Evolutionary conservation across 2,888 invertebrate species (phyloP), one percentile per base, ranked within the genome.

Genomic region (Drosophila cognata): DNA sequence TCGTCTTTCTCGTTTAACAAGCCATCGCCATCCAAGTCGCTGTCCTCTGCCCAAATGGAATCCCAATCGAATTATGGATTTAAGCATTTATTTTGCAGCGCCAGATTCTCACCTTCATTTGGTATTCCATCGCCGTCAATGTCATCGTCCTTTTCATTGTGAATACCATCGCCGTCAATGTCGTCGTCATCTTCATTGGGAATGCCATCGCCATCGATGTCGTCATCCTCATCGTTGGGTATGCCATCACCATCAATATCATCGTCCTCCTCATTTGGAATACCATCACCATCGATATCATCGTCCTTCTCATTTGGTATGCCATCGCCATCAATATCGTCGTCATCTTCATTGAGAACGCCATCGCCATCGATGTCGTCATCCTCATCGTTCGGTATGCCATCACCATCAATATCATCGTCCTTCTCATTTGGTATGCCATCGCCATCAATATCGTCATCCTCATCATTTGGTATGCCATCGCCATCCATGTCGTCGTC

Each of bases 371-470:
- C 84, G 52, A 83, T 91, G 61, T 92, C 90, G 18, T 89, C 88
- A 59, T 82, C 85, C 35, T 90, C 82, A 21, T 86, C 88, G 59
- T 84, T 84, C 5, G 81, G 86, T 64, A 91, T 87, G n/a, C 91
- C 91, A 78, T 92, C 91, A 53, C 89, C 89, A 61, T 91, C 91
- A 35, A 92, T 83, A 52, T 92, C 92, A 55, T 82, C 80, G 50
- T 91, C 90, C 58, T 92, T 82, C 28, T 87, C 89, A 81, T 82
- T 94, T 84, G 76, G 93, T 94, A 91, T 88, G 48, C 91, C 91
- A 89, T 94, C 95, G 62, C 94, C 93, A 80, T 94, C 91, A 16
- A 92, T 87, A 55, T 92, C 91, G 59, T 89, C 82, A 94, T 89
- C 92, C 66, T 94, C 94, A 83, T 94, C 82, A 83, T 92, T 92